Evolutionary conservation across 2,113 vertebrate genomes (phyloP).

Genomic region (Prinia subflava): DNA sequence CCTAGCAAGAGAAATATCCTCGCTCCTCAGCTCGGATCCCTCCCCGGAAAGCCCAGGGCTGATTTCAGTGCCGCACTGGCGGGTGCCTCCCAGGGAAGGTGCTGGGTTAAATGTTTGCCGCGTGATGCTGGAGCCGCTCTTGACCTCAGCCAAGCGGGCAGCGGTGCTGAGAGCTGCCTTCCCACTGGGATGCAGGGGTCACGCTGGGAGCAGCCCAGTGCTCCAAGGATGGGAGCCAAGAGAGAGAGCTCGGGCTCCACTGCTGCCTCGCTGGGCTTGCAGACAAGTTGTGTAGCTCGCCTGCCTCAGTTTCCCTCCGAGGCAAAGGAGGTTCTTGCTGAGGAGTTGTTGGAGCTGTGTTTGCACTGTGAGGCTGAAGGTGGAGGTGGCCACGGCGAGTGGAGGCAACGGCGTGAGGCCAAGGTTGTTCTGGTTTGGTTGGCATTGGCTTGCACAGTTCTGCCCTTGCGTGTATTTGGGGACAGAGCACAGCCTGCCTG

Average conservation of each 20-base stretch:
- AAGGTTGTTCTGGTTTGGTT: neutral
- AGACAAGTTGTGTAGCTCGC: fast-evolving
- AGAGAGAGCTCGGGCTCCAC: fast-evolving
- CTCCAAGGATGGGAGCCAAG: neutral
- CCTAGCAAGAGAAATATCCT: conserved; percentile 43
- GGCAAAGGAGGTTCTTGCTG: fast-evolving
- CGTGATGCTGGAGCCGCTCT: neutral
- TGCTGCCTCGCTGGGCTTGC: fast-evolving
- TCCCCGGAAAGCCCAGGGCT: conserved; percentile 14
- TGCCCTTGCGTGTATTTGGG: fast-evolving
- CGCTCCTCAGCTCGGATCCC: neutral
- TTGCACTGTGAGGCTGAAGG: fast-evolving
- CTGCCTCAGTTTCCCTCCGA: neutral
- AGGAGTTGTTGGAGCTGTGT: neutral
- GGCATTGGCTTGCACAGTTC: neutral
- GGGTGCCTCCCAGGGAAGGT: neutral
- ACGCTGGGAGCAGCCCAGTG: neutral
- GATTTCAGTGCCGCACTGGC: neutral
- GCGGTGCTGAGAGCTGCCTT: neutral
- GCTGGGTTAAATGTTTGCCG: neutral
- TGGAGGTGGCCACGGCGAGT: neutral
- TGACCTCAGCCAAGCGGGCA: neutral
- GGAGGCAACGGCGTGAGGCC: neutral
- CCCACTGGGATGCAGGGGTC: fast-evolving
- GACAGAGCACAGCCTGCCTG: neutral